Base-by-base conservation (phyloP, 53 echinoderm and acorn worm genomes). In the Temnopleurus reevesii region DNA sequence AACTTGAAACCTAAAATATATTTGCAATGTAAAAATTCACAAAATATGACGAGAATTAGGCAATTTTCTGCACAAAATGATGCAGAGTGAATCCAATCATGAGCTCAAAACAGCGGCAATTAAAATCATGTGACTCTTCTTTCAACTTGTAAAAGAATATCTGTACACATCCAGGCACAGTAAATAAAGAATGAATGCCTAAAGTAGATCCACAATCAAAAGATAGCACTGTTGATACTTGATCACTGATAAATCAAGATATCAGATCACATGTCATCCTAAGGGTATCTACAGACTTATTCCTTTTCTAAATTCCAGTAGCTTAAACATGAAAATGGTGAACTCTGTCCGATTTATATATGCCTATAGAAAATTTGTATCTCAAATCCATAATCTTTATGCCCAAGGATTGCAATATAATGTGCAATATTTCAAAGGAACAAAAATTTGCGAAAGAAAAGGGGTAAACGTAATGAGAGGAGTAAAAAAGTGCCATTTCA, bases 211-310 rank as follows among this genome's bases (percentile, higher is more conserved):
- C 41, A 36, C 38, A 71, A 38, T 71, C 9, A 71, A 7, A 8
- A 41, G 71, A 71, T 71, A 71, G 71, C 71, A n/a, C 21, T 71
- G 71, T 71, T 71, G 71, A 71, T 71, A 71, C 41, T 38, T 71
- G 71, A 71, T 71, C 41, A 21, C 23, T 43, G n/a, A n/a, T n/a
- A n/a, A n/a, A n/a, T n/a, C 13, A 71, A 38, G 71, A 38, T 71
- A 71, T 71, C 41, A 19, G 34, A 63, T 38, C 41, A 41, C n/a
- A 41, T 19, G 21, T 26, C 34, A 56, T 71, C 36, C 36, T 71
- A 71, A 21, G 71, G 31, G 38, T 71, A 21, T 8, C n/a, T n/a
- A n/a, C n/a, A n/a, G n/a, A n/a, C n/a, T n/a, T 34, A 38, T 8
- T 71, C 21, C 71, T 13, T 38, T 36, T 64, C 41, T 41, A 36